Percentiles rank a stretch among this genome's conserved stretches.
These are phyloP conservation scores for Drosophila anomalata DNA, from an alignment of 2,888 invertebrate genomes.

Conservation along the genomic window DNA sequence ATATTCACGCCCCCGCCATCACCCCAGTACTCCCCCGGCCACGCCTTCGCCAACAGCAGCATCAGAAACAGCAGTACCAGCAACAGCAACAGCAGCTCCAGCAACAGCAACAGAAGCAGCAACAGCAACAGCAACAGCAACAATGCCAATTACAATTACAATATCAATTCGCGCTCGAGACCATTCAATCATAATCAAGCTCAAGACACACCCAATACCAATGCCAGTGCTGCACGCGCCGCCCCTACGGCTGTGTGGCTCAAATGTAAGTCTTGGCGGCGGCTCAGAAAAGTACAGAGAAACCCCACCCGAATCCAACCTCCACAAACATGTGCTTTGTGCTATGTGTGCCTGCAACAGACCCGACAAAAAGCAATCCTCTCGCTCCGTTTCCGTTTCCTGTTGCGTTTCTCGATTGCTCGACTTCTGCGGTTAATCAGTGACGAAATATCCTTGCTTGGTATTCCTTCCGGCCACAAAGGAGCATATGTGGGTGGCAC, in stretches of 20 bases:
- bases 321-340: constrained; percentile 32
- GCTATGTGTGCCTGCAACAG: constrained; percentile 36
- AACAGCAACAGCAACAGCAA: constrained; percentile 48
- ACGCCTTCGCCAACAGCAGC: constrained; percentile 29
- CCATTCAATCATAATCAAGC: constrained; percentile 74
- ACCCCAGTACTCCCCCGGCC: constrained; percentile 56
- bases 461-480: constrained; percentile 10
- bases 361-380: constrained; percentile 17
- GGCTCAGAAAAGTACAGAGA: constrained; percentile 43
- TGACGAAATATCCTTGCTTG: constrained; percentile 23
- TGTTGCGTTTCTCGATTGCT: constrained; percentile 46
- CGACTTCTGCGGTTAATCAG: constrained; percentile 15
- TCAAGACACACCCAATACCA: constrained; percentile 76
- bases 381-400: constrained; percentile 40
- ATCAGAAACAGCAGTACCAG: neutral
- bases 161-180: constrained; percentile 75
- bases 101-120: constrained; percentile 52
- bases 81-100: constrained; percentile 30
- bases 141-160: constrained; percentile 67
- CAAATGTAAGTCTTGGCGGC: constrained; percentile 82
- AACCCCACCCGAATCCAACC: constrained; percentile 9
- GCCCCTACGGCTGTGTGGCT: constrained; percentile 79
- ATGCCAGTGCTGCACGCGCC: constrained; percentile 69
- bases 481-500: neutral
- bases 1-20: constrained; percentile 67